phyloP scores from a whole-genome alignment of 1,140 invertebrate genomes.

The Scaptomyza graminum region DNA sequence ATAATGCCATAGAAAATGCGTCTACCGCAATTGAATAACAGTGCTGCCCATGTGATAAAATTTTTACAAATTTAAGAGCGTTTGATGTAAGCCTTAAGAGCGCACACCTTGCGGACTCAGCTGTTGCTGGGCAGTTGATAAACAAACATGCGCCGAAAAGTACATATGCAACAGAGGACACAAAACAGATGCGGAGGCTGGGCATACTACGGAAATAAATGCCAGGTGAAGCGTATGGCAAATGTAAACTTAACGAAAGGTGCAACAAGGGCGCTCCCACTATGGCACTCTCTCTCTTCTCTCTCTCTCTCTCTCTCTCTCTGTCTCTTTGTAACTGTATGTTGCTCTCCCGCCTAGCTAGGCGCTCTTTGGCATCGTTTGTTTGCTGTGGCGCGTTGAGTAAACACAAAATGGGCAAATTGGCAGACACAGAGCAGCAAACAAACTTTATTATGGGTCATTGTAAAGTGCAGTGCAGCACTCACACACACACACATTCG shows the following conservation, averaged over 20 bases:
- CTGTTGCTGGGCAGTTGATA: constrained; percentile 16
- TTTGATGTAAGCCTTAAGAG: constrained; percentile 20
- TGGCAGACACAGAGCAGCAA: constrained; percentile 62
- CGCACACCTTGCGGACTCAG: not conserved
- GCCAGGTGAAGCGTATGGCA: constrained; percentile 52
- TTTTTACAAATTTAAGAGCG: constrained; percentile 8
- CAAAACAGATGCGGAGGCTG: constrained; percentile 8
- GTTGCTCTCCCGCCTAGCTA: constrained; percentile 7
- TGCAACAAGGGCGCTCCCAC: constrained; percentile 12
- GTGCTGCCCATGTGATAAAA: constrained; percentile 39
- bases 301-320: not conserved
- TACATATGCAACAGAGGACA: constrained; percentile 30
- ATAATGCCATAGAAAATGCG: constrained; percentile 10
- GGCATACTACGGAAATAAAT: constrained; percentile 17
- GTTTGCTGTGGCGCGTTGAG: constrained; percentile 58
- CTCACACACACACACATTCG: constrained; percentile 33
- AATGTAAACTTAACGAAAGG: constrained; percentile 58
- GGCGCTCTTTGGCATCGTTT: constrained; percentile 51
- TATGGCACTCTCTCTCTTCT: not conserved
- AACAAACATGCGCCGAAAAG: constrained; percentile 41
- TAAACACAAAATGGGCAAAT: constrained; percentile 66
- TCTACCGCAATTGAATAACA: constrained; percentile 1
- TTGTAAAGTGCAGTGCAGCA: constrained; percentile 59
- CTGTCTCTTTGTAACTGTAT: not conserved
- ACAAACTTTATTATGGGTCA: constrained; percentile 71